phyloP scores from a whole-genome alignment of 2,113 vertebrate species.

The Rhabdornis inornatus region DNA sequence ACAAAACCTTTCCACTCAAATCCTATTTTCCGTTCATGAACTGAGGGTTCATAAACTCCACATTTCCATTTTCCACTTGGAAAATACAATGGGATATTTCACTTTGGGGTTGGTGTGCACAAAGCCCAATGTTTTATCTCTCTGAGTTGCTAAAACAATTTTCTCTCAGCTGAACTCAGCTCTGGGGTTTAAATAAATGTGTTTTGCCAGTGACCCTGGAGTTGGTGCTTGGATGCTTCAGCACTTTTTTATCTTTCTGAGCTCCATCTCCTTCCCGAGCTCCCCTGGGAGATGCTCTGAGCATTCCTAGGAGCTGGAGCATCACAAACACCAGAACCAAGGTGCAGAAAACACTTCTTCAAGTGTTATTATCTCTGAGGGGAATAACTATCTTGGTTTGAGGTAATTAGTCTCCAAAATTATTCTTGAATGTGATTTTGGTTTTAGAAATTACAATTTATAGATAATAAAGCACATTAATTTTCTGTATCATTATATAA shows the following conservation, averaged over 20 bases:
- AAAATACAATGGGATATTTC: not conserved
- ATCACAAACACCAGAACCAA: not conserved
- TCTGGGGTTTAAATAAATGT: not conserved
- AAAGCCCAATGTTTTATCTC: not conserved
- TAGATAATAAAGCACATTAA: no score
- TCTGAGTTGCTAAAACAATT: not conserved
- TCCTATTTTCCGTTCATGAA: not conserved
- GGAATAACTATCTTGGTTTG: not conserved
- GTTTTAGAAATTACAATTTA: no score
- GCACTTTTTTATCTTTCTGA: not conserved
- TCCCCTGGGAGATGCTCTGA: not conserved
- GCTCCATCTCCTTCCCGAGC: not conserved
- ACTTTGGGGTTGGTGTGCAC: not conserved
- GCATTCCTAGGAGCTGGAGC: not conserved
- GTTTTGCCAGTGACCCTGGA: not conserved
- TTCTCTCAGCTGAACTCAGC: not conserved
- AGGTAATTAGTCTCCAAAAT: not conserved
- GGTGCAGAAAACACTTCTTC: fast-evolving
- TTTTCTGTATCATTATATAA: no score
- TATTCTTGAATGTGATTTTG: not conserved
- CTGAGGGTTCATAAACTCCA: not conserved
- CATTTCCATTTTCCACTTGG: not conserved
- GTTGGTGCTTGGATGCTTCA: not conserved
- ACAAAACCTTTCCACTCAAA: not conserved
- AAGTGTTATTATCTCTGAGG: not conserved